Base-by-base conservation (phyloP, 2,797 vertebrate genomes). In the Centroberyx gerrardi region DNA sequence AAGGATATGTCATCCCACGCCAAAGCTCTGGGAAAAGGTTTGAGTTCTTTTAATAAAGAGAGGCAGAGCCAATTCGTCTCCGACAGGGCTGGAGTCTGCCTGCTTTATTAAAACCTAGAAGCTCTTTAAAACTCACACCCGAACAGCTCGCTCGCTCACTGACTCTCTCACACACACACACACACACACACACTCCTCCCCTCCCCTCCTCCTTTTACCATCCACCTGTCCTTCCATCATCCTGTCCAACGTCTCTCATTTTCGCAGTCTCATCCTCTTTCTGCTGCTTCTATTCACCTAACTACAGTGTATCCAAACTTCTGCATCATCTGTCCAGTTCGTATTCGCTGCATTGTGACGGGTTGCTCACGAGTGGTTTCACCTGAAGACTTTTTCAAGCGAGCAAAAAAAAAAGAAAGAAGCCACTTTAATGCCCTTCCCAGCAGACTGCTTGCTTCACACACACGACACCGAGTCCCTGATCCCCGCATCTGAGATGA, bases 1-100 rank as follows among this genome's bases (percentile, higher is more conserved):
- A 29, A 29, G 62, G 46, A 54, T 77, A 54, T 78, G 68, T 83
- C 75, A 63, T 81, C 81, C 65, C 58, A 80, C 69, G 55, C 82
- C 27, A 71, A 68, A 81, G 77, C 77, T 76, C 22, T 0, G 22
- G 74, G 84, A 83, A 85, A 79, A 76, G 77, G 63, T 75, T 73
- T 72, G 73, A 80, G 68, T 86, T 86, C 60, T 90, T 91, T 91
- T 89, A 90, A 85, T 88, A 88, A 90, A 88, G 72, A 58, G 60
- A 76, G 17, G 65, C 62, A 46, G 42, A 60, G 71, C 42, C 61
- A 55, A 49, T 83, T 48, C 69, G 22, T 67, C 64, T 81, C 72
- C 1, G 40, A 51, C 70, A 72, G 65, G 49, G 59, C 62, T n/a
- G 0, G 48, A 55, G 73, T 53, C 64, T 74, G 49, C 18, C 44